Evolutionary conservation across 2,113 vertebrate species (phyloP), one percentile per base, ranked within the genome.

Genomic region (Zosterops hypoxanthus): DNA sequence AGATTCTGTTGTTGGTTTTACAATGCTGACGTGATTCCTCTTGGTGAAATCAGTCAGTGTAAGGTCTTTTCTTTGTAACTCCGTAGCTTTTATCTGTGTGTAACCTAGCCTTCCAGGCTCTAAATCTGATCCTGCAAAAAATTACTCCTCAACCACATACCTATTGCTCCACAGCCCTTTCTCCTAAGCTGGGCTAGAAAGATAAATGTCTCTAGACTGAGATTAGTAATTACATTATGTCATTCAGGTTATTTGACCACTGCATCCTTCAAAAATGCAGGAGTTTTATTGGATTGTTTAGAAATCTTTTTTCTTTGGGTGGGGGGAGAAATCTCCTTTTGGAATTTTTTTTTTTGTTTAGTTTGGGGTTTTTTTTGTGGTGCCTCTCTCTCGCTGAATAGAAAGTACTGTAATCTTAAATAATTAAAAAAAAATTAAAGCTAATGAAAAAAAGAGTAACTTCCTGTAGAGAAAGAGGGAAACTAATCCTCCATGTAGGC

Each of bases 331-430:
- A 41, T 61, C 9, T 75, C 4, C 19, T 41, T n/a, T 34, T 47
- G 23, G 18, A 22, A 20, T 28, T 25, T 53, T 31, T 29, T 47
- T 47, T 12, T 25, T 52, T 11, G 9, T 33, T 61, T 14, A 2
- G 3, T 71, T 55, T 34, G 4, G 1, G 0, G 15, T 39, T 39
- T 39, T 39, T 4, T 2, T 33, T 9, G 4, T 25, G 8, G 9
- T 76, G 14, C 9, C 7, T 55, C 20, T 44, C 18, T 80, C 46
- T 72, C 2, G 3, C 59, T 73, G 29, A 55, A 41, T 11, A 80
- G 56, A n/a, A 86, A n/a, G 10, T 72, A 26, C 11, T 39, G 50
- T 41, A 50, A 20, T 41, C 31, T 66, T 85, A 80, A 59, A 8
- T 46, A 5, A 18, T 36, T 39, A 60, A 61, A 71, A 39, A 39